Conservation (phyloP, 2,797 vertebrate genomes). For the Ambastaia sidthimunki region DNA sequence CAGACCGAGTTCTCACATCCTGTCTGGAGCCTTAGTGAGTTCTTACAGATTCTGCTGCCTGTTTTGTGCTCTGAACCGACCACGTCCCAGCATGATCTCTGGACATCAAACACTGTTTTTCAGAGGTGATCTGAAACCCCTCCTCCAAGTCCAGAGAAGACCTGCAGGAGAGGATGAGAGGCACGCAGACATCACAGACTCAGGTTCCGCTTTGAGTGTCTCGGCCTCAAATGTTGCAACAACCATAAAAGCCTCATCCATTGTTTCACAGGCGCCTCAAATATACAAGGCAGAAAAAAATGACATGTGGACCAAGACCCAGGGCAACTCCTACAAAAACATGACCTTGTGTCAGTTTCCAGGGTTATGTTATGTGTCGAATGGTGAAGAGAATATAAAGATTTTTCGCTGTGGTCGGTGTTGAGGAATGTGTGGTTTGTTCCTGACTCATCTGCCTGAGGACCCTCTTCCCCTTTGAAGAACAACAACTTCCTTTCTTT, state of each 20-base stretch:
- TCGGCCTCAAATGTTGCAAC: neutral
- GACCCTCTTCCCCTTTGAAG: constrained; percentile 63
- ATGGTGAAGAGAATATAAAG: constrained; percentile 44
- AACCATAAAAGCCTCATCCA: constrained; percentile 31
- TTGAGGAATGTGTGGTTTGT: constrained; percentile 52
- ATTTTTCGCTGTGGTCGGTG: constrained; percentile 5
- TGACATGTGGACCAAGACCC: too few relatives aligned
- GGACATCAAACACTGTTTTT: neutral
- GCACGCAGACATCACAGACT: too few relatives aligned
- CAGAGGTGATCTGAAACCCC: neutral
- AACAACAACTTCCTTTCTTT: constrained; percentile 69
- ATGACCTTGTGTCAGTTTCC: constrained; percentile 52
- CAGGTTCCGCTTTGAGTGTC: neutral
- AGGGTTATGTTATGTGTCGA: constrained; percentile 46
- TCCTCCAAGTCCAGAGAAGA: too few relatives aligned
- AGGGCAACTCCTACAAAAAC: constrained; percentile 49
- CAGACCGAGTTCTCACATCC: constrained; percentile 48
- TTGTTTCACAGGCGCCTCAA: constrained; percentile 28
- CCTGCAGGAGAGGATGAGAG: too few relatives aligned
- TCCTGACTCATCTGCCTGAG: constrained; percentile 59
- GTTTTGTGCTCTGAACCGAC: neutral
- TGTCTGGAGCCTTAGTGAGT: constrained; percentile 18
- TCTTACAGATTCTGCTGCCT: neutral
- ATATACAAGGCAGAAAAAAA: constrained; percentile 59
- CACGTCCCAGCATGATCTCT: neutral